Conservation (phyloP, 2,888 invertebrate genomes). For the Stenotaenia linearis region DNA sequence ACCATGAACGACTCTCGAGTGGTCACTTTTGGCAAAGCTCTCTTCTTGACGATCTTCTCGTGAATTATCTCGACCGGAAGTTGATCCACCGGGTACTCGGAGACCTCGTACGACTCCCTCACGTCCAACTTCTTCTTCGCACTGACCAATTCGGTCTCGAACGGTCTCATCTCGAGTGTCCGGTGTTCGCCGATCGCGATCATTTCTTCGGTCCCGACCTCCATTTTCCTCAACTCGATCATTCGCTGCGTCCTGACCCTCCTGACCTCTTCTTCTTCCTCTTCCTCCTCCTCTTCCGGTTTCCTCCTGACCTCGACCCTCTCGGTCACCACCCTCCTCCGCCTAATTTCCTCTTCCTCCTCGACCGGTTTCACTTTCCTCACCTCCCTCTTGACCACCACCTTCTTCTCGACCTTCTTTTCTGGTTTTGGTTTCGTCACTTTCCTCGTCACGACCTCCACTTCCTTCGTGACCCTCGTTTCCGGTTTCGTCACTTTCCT, state of each 20-base stretch:
- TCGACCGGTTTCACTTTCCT: neutral
- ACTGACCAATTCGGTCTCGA: neutral
- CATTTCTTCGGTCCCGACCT: neutral
- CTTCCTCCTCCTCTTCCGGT: conserved; percentile 29
- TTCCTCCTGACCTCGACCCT: conserved; percentile 5
- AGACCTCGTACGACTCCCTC: conserved; percentile 6
- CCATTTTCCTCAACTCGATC: neutral
- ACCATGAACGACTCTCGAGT: conserved; percentile 40
- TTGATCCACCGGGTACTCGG: conserved; percentile 13
- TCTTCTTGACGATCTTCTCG: conserved; percentile 20
- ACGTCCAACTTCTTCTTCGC: conserved; percentile 4
- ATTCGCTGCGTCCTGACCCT: neutral
- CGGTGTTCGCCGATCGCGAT: conserved; percentile 30
- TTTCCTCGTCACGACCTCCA: neutral
- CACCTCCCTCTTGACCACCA: neutral
- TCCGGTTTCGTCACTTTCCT: neutral
- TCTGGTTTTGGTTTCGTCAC: neutral
- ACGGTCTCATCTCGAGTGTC: neutral
- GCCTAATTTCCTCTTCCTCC: neutral
- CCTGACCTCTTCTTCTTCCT: neutral
- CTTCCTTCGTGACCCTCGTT: too few species aligned
- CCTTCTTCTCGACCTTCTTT: neutral
- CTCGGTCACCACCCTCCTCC: neutral
- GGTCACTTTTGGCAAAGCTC: conserved; percentile 32
- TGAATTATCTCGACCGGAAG: conserved; percentile 3